phyloP scores from a whole-genome alignment of 2,113 vertebrate genomes.

The Sinocyclocheilus anophthalmus region DNA sequence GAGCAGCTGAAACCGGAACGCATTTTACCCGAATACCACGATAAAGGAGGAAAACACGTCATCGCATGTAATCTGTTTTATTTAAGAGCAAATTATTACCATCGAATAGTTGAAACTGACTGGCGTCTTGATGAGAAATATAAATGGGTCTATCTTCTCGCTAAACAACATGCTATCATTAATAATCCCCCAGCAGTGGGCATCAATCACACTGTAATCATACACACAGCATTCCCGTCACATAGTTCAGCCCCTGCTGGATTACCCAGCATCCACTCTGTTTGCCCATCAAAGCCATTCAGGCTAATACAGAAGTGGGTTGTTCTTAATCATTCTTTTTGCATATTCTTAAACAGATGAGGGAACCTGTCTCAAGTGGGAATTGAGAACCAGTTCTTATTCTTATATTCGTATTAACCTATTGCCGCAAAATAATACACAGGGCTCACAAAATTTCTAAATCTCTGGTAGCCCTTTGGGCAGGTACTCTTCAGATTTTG shows the following conservation, averaged over 20 bases:
- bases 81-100: constrained; percentile 61
- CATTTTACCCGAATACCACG: background rate
- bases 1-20: constrained; percentile 41
- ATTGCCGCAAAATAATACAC: background rate
- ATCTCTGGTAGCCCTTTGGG: no score
- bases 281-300: constrained; percentile 28
- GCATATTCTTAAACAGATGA: constrained; percentile 42
- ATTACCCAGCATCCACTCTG: constrained; percentile 26
- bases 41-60: constrained; percentile 4
- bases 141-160: constrained; percentile 50
- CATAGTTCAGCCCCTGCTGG: constrained; percentile 32
- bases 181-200: constrained; percentile 56
- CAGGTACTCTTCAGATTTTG: no score
- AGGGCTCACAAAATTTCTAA: no score
- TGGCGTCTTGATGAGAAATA: constrained; percentile 57
- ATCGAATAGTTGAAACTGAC: constrained; percentile 57
- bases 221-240: constrained; percentile 57
- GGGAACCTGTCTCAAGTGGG: constrained; percentile 29
- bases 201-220: constrained; percentile 59
- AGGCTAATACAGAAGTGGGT: background rate
- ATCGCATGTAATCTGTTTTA: constrained; percentile 53
- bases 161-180: constrained; percentile 60
- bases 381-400: no score
- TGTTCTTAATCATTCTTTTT: constrained; percentile 41
- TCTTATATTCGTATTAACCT: no score